Evolutionary conservation across 2,888 invertebrate genomes (phyloP), one percentile per base, ranked within the genome.

Genomic region (Zhuqinia jingwanae): DNA sequence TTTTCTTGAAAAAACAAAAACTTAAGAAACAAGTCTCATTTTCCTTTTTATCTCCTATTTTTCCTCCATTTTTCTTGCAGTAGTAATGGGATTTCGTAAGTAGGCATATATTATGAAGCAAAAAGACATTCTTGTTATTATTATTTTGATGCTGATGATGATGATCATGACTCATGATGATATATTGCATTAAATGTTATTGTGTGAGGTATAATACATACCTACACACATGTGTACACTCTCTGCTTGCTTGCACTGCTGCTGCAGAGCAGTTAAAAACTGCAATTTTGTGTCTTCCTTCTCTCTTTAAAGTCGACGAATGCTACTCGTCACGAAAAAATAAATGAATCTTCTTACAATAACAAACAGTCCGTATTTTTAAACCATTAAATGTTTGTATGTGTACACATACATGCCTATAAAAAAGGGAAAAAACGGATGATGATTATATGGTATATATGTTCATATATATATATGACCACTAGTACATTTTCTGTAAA

Each of bases 261-360:
- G n/a, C n/a, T n/a, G n/a, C 10, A n/a, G 15, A 47, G 70, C 70
- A 70, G 0, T 68, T 70, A 50, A 17, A 70, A 36, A 65, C 65
- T 79, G 58, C 79, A 78, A 78, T 27, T 47, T 25, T 60, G n/a
- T 70, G 56, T 77, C 15, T 2, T 47, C 42, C 27, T 6, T 5
- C 36, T 80, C 25, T 50, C 22, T 22, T 45, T 60, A 42, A 11
- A 20, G 6, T 22, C 22, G 25, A 36, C 17, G 78, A 56, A 68
- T 85, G 85, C 73, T 78, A 20, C 85, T 85, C 85, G 75, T 85
- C 79, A 75, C 85, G 85, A 79, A 58, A 65, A 84, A 77, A n/a
- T n/a, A 80, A 80, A 85, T 85, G 80, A 75, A 75, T 79, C 25
- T 78, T 15, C 79, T 76, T 85, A 76, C 17, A 85, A 80, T 65